phyloP scores from a whole-genome alignment of 2,888 invertebrate genomes.

The Tenthredo amoena region DNA sequence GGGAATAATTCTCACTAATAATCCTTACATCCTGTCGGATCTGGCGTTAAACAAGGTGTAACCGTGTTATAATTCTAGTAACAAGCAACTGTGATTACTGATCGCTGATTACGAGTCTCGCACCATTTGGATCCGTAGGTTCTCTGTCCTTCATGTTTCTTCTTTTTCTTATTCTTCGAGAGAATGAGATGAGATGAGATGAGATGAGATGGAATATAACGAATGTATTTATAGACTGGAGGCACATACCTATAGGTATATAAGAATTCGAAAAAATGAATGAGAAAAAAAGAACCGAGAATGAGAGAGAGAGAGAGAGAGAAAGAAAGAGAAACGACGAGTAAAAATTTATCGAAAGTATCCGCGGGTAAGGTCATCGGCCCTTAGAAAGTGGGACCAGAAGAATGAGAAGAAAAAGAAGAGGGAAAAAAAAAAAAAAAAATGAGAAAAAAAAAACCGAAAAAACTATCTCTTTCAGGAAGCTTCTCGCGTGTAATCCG shows the following conservation, averaged over 20 bases:
- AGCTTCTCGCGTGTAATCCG: constrained; percentile 47
- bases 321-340: neutral
- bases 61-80: neutral
- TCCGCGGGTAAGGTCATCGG: constrained; percentile 12
- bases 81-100: constrained; percentile 9
- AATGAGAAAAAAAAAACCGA: neutral
- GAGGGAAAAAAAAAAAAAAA: constrained; percentile 47
- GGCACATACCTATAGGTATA: neutral
- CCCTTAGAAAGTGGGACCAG: constrained; percentile 31
- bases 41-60: neutral
- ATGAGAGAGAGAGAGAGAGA: neutral
- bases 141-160: too few relatives aligned
- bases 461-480: constrained; percentile 49
- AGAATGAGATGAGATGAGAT: neutral
- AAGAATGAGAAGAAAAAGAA: constrained; percentile 52
- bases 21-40: neutral
- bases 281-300: constrained; percentile 30
- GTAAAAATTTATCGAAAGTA: constrained; percentile 41
- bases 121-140: too few relatives aligned
- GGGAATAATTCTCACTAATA: constrained; percentile 6
- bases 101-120: neutral
- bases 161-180: neutral
- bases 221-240: neutral
- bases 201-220: neutral
- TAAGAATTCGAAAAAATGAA: constrained; percentile 16